phyloP scores from a whole-genome alignment of 64 coral and sea anemone species.

The Montipora cactus region DNA sequence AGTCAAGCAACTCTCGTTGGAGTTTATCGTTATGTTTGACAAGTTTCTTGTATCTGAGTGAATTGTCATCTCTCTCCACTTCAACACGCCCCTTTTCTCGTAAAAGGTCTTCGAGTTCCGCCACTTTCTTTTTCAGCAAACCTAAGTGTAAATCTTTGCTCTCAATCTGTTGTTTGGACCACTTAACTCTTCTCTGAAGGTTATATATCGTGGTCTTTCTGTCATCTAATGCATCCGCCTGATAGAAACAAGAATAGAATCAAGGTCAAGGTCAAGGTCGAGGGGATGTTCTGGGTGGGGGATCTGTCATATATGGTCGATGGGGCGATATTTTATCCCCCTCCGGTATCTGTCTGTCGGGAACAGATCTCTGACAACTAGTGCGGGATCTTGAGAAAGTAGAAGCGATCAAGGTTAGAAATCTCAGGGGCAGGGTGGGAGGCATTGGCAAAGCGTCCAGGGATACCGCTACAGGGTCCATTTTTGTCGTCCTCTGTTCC shows the following conservation, averaged over 20 bases:
- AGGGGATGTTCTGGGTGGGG: too few species aligned
- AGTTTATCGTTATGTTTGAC: constrained; percentile 95
- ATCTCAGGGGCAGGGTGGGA: too few species aligned
- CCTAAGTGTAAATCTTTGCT: constrained; percentile 92
- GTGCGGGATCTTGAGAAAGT: too few species aligned
- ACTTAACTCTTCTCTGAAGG: constrained; percentile 87
- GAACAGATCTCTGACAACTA: too few species aligned
- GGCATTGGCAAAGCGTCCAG: too few species aligned
- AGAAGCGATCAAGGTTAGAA: too few species aligned
- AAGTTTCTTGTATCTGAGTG: constrained; percentile 86
- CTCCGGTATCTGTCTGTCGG: too few species aligned
- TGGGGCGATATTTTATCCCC: too few species aligned
- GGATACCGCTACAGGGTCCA: too few species aligned
- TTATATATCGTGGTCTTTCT: constrained; percentile 92
- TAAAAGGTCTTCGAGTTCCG: constrained; percentile 74
- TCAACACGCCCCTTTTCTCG: constrained; percentile 83
- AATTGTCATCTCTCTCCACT: constrained; percentile 89
- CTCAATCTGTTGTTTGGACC: constrained; percentile 96
- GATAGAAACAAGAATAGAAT: background rate
- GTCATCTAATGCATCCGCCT: constrained; percentile 90
- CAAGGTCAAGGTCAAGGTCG: too few species aligned
- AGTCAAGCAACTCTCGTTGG: constrained; percentile 86
- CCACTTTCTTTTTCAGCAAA: constrained; percentile 83
- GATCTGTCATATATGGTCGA: too few species aligned
- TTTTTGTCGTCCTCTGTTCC: too few species aligned